Conservation (phyloP, 2,113 vertebrate species). For the Stictonetta naevosa region DNA sequence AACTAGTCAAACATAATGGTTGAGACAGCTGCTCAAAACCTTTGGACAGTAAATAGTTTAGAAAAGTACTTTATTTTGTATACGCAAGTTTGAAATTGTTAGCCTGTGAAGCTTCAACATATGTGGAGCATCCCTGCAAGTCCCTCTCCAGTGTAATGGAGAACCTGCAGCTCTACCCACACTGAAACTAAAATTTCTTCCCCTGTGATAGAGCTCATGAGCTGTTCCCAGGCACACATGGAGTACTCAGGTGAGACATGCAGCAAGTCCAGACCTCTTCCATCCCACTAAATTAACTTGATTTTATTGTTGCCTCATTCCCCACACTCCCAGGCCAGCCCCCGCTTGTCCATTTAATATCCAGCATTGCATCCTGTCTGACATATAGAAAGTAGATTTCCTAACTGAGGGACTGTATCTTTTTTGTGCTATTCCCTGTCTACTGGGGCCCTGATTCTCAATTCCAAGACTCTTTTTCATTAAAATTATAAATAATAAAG, state of each 20-base stretch:
- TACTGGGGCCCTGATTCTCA: not conserved
- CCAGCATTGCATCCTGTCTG: not conserved
- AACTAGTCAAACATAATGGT: not conserved
- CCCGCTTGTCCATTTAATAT: conserved; percentile 63
- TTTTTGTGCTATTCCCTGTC: not conserved
- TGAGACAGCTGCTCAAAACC: not conserved
- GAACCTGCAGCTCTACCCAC: not conserved
- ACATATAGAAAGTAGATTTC: not conserved
- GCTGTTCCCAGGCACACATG: conserved; percentile 11
- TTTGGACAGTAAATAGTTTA: not conserved
- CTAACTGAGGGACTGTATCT: not conserved
- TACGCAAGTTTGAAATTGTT: not conserved
- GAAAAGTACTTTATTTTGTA: not conserved
- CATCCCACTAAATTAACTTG: conserved; percentile 43
- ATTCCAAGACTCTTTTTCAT: not conserved
- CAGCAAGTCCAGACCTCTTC: conserved; percentile 55
- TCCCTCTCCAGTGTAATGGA: not conserved
- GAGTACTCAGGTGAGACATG: conserved; percentile 18
- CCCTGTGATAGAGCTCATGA: not conserved
- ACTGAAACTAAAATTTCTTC: not conserved
- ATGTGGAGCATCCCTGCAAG: not conserved
- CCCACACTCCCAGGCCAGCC: conserved; percentile 39
- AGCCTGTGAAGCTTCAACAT: not conserved
- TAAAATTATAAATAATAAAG: not conserved
- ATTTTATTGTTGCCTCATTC: conserved; percentile 64